Evolutionary conservation across 2,113 vertebrate species (phyloP).

Genomic region (Rallus limicola): DNA sequence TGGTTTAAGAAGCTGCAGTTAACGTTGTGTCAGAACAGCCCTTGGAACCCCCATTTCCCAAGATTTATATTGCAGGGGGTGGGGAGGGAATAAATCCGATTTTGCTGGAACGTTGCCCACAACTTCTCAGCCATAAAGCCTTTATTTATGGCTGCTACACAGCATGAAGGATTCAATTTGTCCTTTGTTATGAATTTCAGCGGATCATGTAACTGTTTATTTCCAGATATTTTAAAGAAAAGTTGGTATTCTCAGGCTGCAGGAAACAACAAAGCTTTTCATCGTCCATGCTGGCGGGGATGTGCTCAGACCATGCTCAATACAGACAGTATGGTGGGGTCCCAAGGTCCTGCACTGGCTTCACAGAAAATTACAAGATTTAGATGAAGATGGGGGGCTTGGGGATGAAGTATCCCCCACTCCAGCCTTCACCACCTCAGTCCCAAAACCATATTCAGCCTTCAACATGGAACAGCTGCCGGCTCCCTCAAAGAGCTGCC

Average conservation of each 20-base stretch:
- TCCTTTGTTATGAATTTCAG: conserved; percentile 63
- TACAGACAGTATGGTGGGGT: neutral
- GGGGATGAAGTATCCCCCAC: neutral
- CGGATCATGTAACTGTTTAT: conserved; percentile 64
- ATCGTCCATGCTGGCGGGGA: neutral
- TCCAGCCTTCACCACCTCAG: neutral
- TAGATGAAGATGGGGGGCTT: neutral
- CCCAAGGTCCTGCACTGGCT: neutral
- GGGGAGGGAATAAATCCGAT: conserved; percentile 50
- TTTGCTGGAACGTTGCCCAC: conserved; percentile 61
- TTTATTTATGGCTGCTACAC: conserved; percentile 67
- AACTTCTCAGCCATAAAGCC: conserved; percentile 60
- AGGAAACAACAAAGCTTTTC: neutral
- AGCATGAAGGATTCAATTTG: conserved; percentile 69
- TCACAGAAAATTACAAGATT: neutral
- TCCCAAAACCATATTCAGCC: neutral
- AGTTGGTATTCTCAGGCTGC: neutral
- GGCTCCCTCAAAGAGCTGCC: neutral
- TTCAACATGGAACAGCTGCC: neutral
- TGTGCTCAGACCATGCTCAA: neutral
- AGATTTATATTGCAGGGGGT: conserved; percentile 13
- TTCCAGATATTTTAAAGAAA: neutral
- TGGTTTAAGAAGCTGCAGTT: conserved; percentile 55
- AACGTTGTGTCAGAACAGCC: conserved; percentile 51
- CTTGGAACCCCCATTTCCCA: conserved; percentile 57